Conservation (phyloP, 1,140 invertebrate species). For the Patella vulgata region DNA sequence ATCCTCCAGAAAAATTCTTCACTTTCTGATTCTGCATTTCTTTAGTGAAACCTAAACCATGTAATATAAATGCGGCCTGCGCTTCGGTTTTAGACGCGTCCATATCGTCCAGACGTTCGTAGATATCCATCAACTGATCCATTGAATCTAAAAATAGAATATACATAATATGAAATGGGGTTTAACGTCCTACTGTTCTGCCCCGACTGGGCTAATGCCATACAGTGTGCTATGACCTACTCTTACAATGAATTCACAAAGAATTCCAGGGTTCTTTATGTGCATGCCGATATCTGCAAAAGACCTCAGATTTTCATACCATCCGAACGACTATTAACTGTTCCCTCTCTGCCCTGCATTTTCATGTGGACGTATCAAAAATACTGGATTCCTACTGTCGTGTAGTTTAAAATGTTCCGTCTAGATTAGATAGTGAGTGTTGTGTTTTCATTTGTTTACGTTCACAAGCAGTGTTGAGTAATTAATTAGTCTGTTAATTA, state of each 20-base stretch:
- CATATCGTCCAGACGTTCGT: conserved; percentile 97
- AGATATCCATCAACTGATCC: conserved; percentile 97
- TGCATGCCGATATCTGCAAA: no score
- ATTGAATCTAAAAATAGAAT: conserved; percentile 77
- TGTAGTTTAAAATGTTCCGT: no score
- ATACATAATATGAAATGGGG: not conserved
- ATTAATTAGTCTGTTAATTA: no score
- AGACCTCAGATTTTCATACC: no score
- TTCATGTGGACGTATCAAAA: not conserved
- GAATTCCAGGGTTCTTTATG: not conserved
- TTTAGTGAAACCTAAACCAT: conserved; percentile 95
- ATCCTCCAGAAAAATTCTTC: conserved; percentile 77
- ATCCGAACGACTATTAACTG: no score
- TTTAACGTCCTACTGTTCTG: no score
- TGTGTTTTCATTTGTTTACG: no score
- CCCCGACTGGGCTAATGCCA: no score
- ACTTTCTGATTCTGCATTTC: conserved; percentile 85
- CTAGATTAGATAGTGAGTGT: no score
- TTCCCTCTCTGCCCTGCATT: not conserved
- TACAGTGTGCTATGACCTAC: no score
- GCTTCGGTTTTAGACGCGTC: conserved; percentile 94
- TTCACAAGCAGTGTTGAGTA: no score
- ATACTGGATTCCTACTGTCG: no score
- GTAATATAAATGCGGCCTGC: conserved; percentile 91
- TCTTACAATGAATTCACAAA: not conserved